Evolutionary conservation across 2,888 invertebrate genomes (phyloP), one percentile per base, ranked within the genome.

Genomic region (Drosophila phalerata): DNA sequence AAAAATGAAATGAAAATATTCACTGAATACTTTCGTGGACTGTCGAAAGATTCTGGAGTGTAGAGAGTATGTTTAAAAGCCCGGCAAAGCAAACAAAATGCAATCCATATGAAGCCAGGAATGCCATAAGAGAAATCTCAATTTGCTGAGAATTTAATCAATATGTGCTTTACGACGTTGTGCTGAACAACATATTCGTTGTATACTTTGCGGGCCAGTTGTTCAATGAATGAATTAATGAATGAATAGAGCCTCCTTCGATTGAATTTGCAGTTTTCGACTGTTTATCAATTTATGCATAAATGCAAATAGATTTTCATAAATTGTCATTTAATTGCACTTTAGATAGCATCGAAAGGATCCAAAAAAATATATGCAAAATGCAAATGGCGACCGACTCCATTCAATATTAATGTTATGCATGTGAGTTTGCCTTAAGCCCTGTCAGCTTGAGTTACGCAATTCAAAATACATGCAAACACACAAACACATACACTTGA

Each of bases 261-360:
- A 15, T 22, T 40, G 42, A 22, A 62, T 42, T 60, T 56, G 45
- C 52, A 67, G 55, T 51, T 62, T 62, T 62, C 28, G 63, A 22
- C 61, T 81, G 85, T 70, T 86, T 73, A 84, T 76, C 72, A 87
- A 86, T 86, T 84, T 85, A 87, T 88, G 81, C 81, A 84, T 60
- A 73, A 80, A 81, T 84, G 86, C 84, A 86, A 88, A 84, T 88
- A 85, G 84, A 84, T 80, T 84, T 85, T 72, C 73, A 80, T 77
- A 84, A 85, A 88, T 86, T 84, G 87, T 84, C 84, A 88, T 85
- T 85, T 85, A 86, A 85, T 86, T 84, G 88, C 77, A 83, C 83
- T 85, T 82, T 73, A 25, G 67, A 63, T 40, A 47, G 61, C 51
- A 48, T 5, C 56, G 53, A 62, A 10, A 43, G 19, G 32, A 32